These are phyloP conservation scores for Crematogaster levior DNA, from an alignment of 2,888 invertebrate genomes.

Conservation along the genomic window DNA sequence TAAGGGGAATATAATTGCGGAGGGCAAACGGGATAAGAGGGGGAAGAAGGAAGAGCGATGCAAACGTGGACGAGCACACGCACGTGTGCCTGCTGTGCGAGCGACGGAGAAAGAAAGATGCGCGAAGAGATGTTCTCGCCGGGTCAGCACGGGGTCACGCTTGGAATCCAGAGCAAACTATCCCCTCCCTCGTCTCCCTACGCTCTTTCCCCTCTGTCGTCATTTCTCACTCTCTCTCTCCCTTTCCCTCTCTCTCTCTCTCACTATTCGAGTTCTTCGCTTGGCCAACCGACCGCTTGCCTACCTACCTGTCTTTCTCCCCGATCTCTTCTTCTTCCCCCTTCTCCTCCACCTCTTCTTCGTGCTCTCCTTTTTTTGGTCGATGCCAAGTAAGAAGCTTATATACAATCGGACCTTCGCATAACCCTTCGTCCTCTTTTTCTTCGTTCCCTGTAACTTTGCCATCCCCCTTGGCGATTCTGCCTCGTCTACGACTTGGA, in stretches of 20 bases:
- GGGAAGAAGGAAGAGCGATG: slow-evolving; percentile 51
- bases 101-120: slow-evolving; percentile 74
- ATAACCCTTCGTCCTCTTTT: slow-evolving; percentile 63
- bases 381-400: slow-evolving; percentile 69
- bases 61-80: slow-evolving; percentile 51
- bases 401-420: slow-evolving; percentile 67
- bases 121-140: slow-evolving; percentile 85
- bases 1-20: slow-evolving; percentile 74
- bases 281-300: slow-evolving; percentile 69
- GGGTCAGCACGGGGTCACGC: slow-evolving; percentile 85
- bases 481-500: slow-evolving; percentile 28
- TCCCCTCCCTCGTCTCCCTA: slow-evolving; percentile 76
- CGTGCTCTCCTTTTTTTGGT: slow-evolving; percentile 60
- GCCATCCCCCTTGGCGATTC: slow-evolving; percentile 40
- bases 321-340: slow-evolving; percentile 33
- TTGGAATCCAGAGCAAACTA: slow-evolving; percentile 86
- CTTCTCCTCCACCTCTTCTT: slow-evolving; percentile 45
- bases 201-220: slow-evolving; percentile 38
- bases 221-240: slow-evolving; percentile 37
- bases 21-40: slow-evolving; percentile 65
- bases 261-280: slow-evolving; percentile 66
- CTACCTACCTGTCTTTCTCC: slow-evolving; percentile 72
- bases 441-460: slow-evolving; percentile 20
- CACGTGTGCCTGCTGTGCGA: slow-evolving; percentile 23
- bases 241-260: slow-evolving; percentile 53